Evolutionary conservation across 2,797 vertebrate genomes (phyloP), one percentile per base, ranked within the genome.

Genomic region (Gadopsis bispinosus): DNA sequence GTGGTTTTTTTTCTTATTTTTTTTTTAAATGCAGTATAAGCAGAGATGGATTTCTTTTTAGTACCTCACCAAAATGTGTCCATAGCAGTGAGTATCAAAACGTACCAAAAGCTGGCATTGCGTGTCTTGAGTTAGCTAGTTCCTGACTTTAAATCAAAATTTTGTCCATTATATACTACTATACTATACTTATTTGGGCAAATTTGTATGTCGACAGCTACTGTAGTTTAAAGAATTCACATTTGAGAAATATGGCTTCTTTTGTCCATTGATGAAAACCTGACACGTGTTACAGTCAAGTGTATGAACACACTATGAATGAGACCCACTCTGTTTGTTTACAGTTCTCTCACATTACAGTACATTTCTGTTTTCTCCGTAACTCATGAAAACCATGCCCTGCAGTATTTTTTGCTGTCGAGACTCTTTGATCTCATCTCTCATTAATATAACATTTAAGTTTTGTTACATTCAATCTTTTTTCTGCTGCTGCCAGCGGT

Each of bases 361-460:
- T 19, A 60, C 11, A 48, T 68, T 67, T 73, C 12, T 59, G 53
- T 66, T 13, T 50, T 16, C 33, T 56, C 29, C 1, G 3, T 53
- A 51, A 66, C n/a, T 58, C 29, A 17, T 73, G 50, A 65, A 70
- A 51, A 75, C 2, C 1, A 50, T 74, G 37, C 64, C 80, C 73
- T 69, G 68, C 74, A 64, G 35, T 43, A 20, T n/a, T 31, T 76
- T 48, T 51, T 37, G 8, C 72, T 73, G 47, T 47, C 19, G 9
- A 48, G 73, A 48, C 63, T 35, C 55, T 75, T 77, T 81, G 58
- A 73, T 75, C 59, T 63, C 16, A 3, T 54, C 33, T 68, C 53
- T 66, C 62, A 76, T 77, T 59, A 75, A 78, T 80, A 71, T 81
- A 85, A 77, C 72, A 85, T 72, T 66, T 60, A 12, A 14, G 19